phyloP scores from a whole-genome alignment of 2,797 vertebrate species.

The Pantherophis alleghaniensis region DNA sequence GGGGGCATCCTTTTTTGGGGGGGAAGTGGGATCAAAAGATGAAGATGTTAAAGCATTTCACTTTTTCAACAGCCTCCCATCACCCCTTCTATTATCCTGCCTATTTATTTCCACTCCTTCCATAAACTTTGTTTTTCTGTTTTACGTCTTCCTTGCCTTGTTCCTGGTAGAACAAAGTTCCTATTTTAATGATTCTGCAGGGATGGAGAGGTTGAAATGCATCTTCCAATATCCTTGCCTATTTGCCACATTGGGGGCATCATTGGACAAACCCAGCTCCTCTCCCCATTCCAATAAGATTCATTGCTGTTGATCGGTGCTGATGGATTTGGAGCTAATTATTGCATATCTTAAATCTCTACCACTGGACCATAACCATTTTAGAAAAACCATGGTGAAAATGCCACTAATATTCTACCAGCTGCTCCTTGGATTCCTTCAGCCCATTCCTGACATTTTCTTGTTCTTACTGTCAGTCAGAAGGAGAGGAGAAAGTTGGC shows the following conservation, averaged over 20 bases:
- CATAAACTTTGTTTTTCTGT: neutral
- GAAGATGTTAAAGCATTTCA: neutral
- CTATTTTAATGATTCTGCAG: neutral
- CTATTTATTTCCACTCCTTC: neutral
- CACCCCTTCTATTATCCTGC: neutral
- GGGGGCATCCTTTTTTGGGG: neutral
- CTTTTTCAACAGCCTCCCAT: neutral
- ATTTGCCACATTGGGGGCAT: neutral
- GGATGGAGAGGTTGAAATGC: neutral
- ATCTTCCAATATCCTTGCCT: neutral
- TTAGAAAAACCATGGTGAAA: neutral
- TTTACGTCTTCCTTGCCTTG: neutral
- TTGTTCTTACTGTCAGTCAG: neutral
- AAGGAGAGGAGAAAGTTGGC: neutral
- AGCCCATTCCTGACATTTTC: constrained; percentile 6
- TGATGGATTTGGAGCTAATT: neutral
- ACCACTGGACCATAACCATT: neutral
- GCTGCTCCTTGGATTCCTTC: constrained; percentile 10
- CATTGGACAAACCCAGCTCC: neutral
- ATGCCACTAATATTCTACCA: constrained; percentile 2
- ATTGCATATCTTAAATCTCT: neutral
- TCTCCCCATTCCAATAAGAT: neutral
- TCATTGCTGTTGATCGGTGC: neutral
- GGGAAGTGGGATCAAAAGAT: neutral
- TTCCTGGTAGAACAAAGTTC: neutral